Evolutionary conservation across 1,140 invertebrate genomes (phyloP), one percentile per base, ranked within the genome.

Genomic region (Drosophila teissieri): DNA sequence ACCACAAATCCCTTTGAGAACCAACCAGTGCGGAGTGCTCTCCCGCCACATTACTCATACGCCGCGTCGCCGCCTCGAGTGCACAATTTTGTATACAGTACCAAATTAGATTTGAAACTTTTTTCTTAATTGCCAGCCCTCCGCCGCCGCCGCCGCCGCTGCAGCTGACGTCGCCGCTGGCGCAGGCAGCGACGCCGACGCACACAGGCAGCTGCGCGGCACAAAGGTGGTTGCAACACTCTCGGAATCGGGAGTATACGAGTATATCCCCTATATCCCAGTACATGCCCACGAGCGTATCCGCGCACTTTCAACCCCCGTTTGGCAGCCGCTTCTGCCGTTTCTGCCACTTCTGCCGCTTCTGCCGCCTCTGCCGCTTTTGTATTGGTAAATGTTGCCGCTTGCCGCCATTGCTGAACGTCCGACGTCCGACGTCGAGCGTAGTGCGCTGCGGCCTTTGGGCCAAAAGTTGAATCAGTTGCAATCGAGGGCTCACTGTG

Each of bases 61-160:
- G 80, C 72, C 68, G 75, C 78, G 75, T 63, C 46, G 78, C 45
- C 65, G 81, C 84, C 75, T 88, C 80, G 86, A 89, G 84, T 89
- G 81, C 84, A 85, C 81, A 91, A 91, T 85, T 89, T 91, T 91
- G 81, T 91, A 91, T 91, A 91, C 90, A 91, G 86, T 91, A 86
- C 85, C 89, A 91, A 91, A 89, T 90, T 90, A 82, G 63, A 91
- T 91, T 91, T 91, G 86, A 88, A 91, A 91, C 91, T 90, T 91
- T 91, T 91, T 90, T 77, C 83, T 90, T 89, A 91, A 91, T 91
- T 90, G 84, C 88, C 72, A 55, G 67, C 45, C 22, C 56, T 58
- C 72, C 58, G 80, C 68, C 39, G 22, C 39, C n/a, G 80, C 68
- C 39, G 22, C 39, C n/a, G 52, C 19, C 24, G 31, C 3, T 8